phyloP scores from a whole-genome alignment of 2,113 vertebrate species.

The Procavia capensis region DNA sequence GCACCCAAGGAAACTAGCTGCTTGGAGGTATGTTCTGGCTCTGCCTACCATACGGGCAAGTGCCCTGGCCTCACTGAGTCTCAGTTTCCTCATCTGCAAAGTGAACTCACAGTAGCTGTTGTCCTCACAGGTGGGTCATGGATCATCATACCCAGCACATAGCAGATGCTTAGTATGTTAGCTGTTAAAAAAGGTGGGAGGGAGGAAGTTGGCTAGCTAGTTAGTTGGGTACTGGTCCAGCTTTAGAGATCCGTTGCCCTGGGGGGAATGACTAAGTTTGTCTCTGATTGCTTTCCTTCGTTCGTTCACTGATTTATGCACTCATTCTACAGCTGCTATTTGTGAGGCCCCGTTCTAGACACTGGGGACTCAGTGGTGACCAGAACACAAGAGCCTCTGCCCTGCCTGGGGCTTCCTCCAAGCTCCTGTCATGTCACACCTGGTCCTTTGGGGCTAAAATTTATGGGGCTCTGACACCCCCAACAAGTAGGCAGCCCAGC shows the following conservation, averaged over 20 bases:
- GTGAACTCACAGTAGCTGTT: background rate
- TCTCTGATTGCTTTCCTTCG: background rate
- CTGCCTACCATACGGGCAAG: background rate
- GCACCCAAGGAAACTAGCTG: background rate
- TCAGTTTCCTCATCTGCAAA: slow-evolving; percentile 10
- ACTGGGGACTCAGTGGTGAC: background rate
- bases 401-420: background rate
- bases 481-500: background rate
- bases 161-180: background rate
- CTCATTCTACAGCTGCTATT: background rate
- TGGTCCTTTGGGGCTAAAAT: background rate
- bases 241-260: background rate
- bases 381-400: too few relatives aligned
- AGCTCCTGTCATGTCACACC: accelerated
- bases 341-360: background rate
- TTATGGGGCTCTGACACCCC: background rate
- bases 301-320: background rate
- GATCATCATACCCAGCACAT: background rate
- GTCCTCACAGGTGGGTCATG: background rate
- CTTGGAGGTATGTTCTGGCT: background rate
- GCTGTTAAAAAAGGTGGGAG: background rate
- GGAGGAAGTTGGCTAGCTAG: background rate
- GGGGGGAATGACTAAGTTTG: background rate
- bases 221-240: background rate
- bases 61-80: background rate